Base-by-base conservation (phyloP, 2,888 invertebrate genomes). In the Mythimna vitellina region DNA sequence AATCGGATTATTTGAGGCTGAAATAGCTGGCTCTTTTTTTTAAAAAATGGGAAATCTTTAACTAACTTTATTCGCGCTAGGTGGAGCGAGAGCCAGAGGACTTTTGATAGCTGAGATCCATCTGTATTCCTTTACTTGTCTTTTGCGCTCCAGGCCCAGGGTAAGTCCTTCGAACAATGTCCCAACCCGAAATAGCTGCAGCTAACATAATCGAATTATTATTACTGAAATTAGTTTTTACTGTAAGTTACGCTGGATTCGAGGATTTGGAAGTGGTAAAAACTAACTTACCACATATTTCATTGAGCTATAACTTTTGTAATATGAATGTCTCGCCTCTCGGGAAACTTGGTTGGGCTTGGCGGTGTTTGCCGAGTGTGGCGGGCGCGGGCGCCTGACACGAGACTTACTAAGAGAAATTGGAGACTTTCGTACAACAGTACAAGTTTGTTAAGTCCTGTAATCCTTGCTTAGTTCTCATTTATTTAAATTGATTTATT, bases 271-370 rank as follows among this genome's bases (percentile, higher is more conserved):
- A 80, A 85, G 78, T 81, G 82, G 84, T 87, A 86, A 87, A 89
- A 89, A 87, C 85, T 79, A 88, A 88, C 84, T 89, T 88, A 77
- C 76, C 84, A 80, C 87, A 89, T 88, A 87, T 90, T 90, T 90
- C 86, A 88, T 86, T 85, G 83, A 83, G 82, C 83, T 83, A 86
- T 86, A 90, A 89, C 89, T 90, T 89, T 89, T 86, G 86, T 84
- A 89, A 88, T 88, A 89, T 88, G 82, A 89, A 89, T 88, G 89
- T 87, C 87, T 83, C 76, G 82, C 79, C 80, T 81, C 78, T 83
- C 76, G 79, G 82, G 75, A 74, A 86, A 86, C 80, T 83, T 83
- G 66, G 76, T 70, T 75, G 68, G 65, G 69, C 51, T 79, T 60
- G 70, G 70, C 61, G 67, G 58, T 79, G 74, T 77, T 76, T 57